Percentiles rank a stretch among this genome's conserved stretches.
These are phyloP conservation scores for Microctenopoma lineatum DNA, from an alignment of 2,797 vertebrate species.

Conservation along the genomic window DNA sequence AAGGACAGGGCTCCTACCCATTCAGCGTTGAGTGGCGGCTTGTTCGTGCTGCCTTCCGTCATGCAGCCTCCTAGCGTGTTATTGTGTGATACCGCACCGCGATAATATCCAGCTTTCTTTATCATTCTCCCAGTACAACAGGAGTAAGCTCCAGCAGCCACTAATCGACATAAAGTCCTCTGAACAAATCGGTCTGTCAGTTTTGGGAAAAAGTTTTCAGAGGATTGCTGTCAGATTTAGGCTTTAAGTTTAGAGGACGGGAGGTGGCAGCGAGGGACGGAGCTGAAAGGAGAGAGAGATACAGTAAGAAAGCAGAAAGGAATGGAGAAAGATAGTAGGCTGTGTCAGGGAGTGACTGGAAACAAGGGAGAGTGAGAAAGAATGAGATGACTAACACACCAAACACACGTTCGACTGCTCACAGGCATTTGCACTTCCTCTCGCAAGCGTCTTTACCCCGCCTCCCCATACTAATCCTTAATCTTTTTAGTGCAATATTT, in stretches of 20 bases:
- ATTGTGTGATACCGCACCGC: slow-evolving; percentile 9
- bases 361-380: slow-evolving; percentile 8
- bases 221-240: slow-evolving; percentile 32
- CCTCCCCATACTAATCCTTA: slow-evolving; percentile 62
- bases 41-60: background rate
- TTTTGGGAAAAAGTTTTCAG: slow-evolving; percentile 28
- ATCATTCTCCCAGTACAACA: slow-evolving; percentile 12
- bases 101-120: slow-evolving; percentile 22
- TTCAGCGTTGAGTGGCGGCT: background rate
- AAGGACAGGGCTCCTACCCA: background rate
- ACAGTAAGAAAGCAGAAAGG: background rate
- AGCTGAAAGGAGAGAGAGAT: slow-evolving; percentile 2
- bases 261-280: background rate
- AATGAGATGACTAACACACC: slow-evolving; percentile 33
- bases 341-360: slow-evolving; percentile 10
- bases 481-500: slow-evolving; percentile 78
- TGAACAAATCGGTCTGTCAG: slow-evolving; percentile 33
- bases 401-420: slow-evolving; percentile 32
- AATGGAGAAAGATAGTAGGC: slow-evolving; percentile 9
- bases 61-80: slow-evolving; percentile 6
- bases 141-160: slow-evolving; percentile 5
- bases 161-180: slow-evolving; percentile 22
- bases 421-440: slow-evolving; percentile 36
- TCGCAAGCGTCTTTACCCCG: slow-evolving; percentile 52
- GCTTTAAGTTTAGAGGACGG: slow-evolving; percentile 6